phyloP scores from a whole-genome alignment of 2,797 vertebrate species.

The Hozukius guyotensis region DNA sequence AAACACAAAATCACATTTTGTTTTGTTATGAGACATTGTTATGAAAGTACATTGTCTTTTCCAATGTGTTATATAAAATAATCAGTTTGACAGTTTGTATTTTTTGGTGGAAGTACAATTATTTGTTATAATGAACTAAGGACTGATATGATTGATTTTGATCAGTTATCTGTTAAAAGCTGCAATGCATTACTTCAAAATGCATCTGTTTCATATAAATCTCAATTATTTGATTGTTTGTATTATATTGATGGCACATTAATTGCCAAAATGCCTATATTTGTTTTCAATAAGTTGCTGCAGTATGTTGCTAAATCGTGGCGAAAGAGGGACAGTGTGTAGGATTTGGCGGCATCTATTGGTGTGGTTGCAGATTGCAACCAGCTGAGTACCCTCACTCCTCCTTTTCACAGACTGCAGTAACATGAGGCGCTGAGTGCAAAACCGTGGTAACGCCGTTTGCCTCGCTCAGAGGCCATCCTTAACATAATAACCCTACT shows the following conservation, averaged over 20 bases:
- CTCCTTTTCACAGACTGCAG: too few relatives aligned
- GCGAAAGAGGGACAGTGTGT: not conserved
- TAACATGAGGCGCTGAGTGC: accelerated
- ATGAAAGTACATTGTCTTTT: conserved; percentile 28
- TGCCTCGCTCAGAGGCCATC: too few relatives aligned
- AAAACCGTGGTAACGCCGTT: too few relatives aligned
- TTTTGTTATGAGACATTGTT: not conserved
- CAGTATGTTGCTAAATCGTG: not conserved
- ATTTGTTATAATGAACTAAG: conserved; percentile 2
- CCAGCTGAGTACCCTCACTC: too few relatives aligned
- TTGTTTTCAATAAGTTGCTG: not conserved
- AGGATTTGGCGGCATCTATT: too few relatives aligned
- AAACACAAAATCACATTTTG: conserved; percentile 34
- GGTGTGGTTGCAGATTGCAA: too few relatives aligned
- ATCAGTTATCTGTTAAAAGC: conserved; percentile 1
- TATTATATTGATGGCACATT: not conserved
- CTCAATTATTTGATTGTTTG: not conserved
- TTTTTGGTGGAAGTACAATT: not conserved
- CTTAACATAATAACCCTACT: too few relatives aligned
- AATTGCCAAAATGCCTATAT: conserved; percentile 6
- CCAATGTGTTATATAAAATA: not conserved
- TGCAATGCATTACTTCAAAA: not conserved
- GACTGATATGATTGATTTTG: not conserved
- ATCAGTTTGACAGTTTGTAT: not conserved
- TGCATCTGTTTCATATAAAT: conserved; percentile 9